Base-by-base conservation (phyloP, 2,888 invertebrate genomes). In the Melanchra persicariae region DNA sequence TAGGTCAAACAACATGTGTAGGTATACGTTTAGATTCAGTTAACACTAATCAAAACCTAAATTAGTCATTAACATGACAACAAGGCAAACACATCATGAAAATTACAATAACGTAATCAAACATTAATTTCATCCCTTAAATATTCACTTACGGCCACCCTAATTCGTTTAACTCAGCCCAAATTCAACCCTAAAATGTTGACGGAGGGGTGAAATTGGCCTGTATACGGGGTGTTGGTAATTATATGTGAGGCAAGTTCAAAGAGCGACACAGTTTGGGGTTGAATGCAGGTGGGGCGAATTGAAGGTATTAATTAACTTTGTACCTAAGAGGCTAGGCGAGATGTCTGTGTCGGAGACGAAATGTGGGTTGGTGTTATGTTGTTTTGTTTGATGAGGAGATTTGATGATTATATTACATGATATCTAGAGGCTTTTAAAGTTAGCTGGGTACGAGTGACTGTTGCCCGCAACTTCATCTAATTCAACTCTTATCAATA, bases 241-340 rank as follows among this genome's bases (percentile, higher is more conserved):
- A 83, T 85, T 79, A 79, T 77, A 83, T 76, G 69, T 77, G 62
- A 71, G 61, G 58, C 58, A 64, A 63, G 74, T 70, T 80, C 60
- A 76, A 83, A 82, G 81, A 72, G 74, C 69, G 81, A 77, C 79
- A 83, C 70, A 77, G 62, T 84, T 81, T 70, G 68, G 74, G 65
- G 59, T n/a, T 70, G 85, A 80, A 78, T 73, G 78, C 78, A 79
- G 74, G 69, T 76, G 73, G 74, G 65, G 55, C 51, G 76, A 74
- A 81, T 79, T 81, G 71, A 26, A 66, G 69, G 76, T 77, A 83
- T 83, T 85, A 85, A 84, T 84, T 84, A 81, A 74, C 71, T 81
- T 70, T 47, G 70, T 55, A 55, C 62, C 71, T 74, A 61, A 65
- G 72, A 72, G 67, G 57, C 52, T 34, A 26, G 68, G 72, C 60